These are phyloP conservation scores for Chaetodon trifasciatus DNA, from an alignment of 2,797 vertebrate species.

Conservation along the genomic window DNA sequence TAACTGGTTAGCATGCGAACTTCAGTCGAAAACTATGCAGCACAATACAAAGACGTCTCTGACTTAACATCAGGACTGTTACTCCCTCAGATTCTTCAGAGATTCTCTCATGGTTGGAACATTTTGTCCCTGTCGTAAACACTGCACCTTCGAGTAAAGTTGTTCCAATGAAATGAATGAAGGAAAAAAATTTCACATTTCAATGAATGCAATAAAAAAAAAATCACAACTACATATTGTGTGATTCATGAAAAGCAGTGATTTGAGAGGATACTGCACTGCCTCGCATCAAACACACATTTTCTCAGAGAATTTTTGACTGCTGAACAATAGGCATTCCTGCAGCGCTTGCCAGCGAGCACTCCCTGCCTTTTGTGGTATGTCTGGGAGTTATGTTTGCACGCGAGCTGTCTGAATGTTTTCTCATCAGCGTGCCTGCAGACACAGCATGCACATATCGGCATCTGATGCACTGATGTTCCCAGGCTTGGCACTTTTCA, in stretches of 20 bases:
- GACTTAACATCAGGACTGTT: too few relatives aligned
- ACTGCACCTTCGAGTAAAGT: not conserved
- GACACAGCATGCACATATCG: constrained; percentile 31
- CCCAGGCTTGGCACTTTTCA: constrained; percentile 4
- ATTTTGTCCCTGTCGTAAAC: too few relatives aligned
- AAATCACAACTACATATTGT: not conserved
- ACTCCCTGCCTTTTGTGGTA: constrained; percentile 66
- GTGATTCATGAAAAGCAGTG: not conserved
- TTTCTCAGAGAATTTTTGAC: constrained; percentile 55
- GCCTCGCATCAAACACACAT: constrained; percentile 46
- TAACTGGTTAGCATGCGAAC: too few relatives aligned
- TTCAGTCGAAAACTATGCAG: too few relatives aligned
- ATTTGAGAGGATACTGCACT: constrained; percentile 2
- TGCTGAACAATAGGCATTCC: constrained; percentile 74
- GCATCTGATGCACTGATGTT: constrained; percentile 15
- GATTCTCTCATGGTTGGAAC: too few relatives aligned
- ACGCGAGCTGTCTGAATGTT: constrained; percentile 50
- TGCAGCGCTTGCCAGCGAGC: constrained; percentile 62
- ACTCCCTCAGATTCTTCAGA: too few relatives aligned
- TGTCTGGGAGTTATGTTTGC: constrained; percentile 68
- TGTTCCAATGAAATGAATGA: not conserved
- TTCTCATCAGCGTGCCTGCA: constrained; percentile 40
- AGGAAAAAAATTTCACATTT: not conserved
- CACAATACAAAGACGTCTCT: too few relatives aligned
- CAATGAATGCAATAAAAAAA: not conserved